Evolutionary conservation across 2,113 vertebrate species (phyloP).

Genomic region (Zosterops lateralis): DNA sequence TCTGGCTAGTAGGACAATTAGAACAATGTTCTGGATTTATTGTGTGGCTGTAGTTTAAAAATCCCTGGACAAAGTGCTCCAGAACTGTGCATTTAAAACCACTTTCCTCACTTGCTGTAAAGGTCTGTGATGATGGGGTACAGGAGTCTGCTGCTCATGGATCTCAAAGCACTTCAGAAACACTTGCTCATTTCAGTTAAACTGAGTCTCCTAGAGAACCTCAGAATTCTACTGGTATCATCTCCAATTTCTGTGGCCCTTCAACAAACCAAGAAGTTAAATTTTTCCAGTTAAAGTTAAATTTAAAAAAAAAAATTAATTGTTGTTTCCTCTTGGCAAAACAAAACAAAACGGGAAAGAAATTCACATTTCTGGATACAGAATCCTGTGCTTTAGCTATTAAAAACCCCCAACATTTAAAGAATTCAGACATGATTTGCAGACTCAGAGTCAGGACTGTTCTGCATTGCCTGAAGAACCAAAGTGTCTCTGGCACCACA

Average conservation of each 20-base stretch:
- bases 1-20: not conserved
- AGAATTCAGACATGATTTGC: not conserved
- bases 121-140: not conserved
- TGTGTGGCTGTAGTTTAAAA: not conserved
- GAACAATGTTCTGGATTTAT: not conserved
- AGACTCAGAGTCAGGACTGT: not conserved
- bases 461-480: not conserved
- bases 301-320: not conserved
- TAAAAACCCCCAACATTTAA: not conserved
- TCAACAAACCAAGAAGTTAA: not conserved
- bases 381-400: not conserved
- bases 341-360: not conserved
- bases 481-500: not conserved
- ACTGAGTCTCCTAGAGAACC: not conserved
- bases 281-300: not conserved
- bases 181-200: not conserved
- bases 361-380: not conserved
- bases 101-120: not conserved
- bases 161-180: not conserved
- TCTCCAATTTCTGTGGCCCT: not conserved
- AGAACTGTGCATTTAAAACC: not conserved
- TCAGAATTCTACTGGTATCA: not conserved
- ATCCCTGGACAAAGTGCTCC: not conserved
- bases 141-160: not conserved
- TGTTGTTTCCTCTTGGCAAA: not conserved